A percentile compares a stretch with the other conserved stretches of the same genome.
Conservation (phyloP, 2,888 invertebrate genomes). For the Morpho achilles region DNA sequence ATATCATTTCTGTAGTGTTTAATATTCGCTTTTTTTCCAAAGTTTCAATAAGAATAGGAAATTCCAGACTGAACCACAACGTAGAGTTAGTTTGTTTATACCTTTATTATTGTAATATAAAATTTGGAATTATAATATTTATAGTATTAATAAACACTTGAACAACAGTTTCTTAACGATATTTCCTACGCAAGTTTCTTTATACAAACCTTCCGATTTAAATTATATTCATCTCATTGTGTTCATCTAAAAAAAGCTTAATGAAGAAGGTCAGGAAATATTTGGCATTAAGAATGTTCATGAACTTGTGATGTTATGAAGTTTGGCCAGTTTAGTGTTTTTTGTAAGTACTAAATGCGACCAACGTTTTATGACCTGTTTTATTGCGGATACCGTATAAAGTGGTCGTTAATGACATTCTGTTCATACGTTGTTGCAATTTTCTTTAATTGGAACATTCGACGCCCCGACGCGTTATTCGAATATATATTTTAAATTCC, state of each 20-base stretch:
- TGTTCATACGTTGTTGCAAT: conserved; percentile 29
- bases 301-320: conserved; percentile 39
- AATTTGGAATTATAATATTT: no score
- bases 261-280: conserved; percentile 40
- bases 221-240: conserved; percentile 1
- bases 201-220: neutral
- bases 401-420: conserved; percentile 45
- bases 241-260: neutral
- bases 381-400: conserved; percentile 48
- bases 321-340: conserved; percentile 37
- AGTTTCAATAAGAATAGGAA: no score
- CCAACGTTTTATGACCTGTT: conserved; percentile 46
- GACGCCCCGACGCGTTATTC: neutral
- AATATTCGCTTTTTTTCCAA: no score
- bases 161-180: no score
- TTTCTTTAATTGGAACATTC: conserved; percentile 30
- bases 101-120: no score
- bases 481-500: conserved; percentile 2
- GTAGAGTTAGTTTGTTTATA: no score
- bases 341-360: conserved; percentile 48
- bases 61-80: no score
- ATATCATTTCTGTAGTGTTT: no score
- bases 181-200: no score
- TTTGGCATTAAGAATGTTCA: conserved; percentile 41
- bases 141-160: no score